Evolutionary conservation across 2,113 vertebrate genomes (phyloP), one percentile per base, ranked within the genome.

Genomic region (Felis chaus): DNA sequence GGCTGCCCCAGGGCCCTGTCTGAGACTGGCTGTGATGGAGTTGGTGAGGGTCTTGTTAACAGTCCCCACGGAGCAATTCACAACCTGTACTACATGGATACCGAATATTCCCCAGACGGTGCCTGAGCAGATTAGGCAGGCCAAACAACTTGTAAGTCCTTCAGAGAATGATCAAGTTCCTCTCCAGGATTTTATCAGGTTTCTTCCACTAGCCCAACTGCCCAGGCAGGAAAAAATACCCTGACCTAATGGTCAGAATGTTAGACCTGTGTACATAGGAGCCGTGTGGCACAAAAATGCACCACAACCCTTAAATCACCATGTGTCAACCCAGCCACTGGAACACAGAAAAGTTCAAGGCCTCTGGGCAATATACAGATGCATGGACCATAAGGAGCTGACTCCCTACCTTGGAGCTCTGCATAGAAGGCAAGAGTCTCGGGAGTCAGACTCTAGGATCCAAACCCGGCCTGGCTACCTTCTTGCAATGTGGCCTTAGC

Each of bases 41-140:
- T 48, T 25, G 33, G 91, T 96, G 92, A 97, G 97, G 98, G 98
- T 97, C 96, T 98, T 98, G 92, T 92, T 97, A 61, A 39, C 41
- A 55, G 80, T 97, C 85, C 97, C 97, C n/a, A 8, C 36, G 95
- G 98, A 97, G 97, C 98, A 99, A 98, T 98, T 98, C 97, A 95
- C 97, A 98, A 73, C 90, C 91, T 98, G 95, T 90, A 86, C 84
- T 97, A 97, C 97, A 98, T 69, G 89, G 95, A 97, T 78, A 97
- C 94, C 31, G 83, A 98, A 96, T 98, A 98, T 97, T 98, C 98
- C 98, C 97, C 65, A 96, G 98, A 98, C 95, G 94, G 97, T 93
- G 65, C 93, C 97, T 97, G 97, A 97, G 98, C 97, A 97, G 96
- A 96, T 96, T 88, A 97, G 97, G 92, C 94, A 98, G 97, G 96